Evolutionary conservation across 2,888 invertebrate species (phyloP), one percentile per base, ranked within the genome.

Genomic region (Prenolepis imparis): DNA sequence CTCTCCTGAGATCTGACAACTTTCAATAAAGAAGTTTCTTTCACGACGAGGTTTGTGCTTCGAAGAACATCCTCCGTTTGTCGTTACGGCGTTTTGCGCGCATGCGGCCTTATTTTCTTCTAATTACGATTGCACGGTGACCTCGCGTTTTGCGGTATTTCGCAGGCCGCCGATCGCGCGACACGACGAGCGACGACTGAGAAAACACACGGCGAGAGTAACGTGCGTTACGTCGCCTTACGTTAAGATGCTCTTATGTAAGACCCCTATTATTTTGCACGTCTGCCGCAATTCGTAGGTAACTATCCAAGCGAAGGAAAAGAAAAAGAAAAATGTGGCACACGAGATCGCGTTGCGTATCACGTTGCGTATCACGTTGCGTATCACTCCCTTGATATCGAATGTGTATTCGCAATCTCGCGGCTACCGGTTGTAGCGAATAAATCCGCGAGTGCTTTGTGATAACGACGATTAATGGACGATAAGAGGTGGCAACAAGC

Each of bases 241-340:
- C 61, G 80, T 73, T 75, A 68, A 52, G n/a, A 63, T 28, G 85
- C 67, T 81, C 83, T 93, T 93, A 93, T 90, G 89, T 93, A 93
- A 93, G 88, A 36, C 48, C 82, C 84, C 90, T 91, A 92, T 93
- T 92, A 93, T 93, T 93, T 93, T 91, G 88, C 89, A 72, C 89
- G 90, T 89, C 88, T 90, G 90, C 91, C 90, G 90, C 90, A 90
- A 90, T 87, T 89, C 72, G 87, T 83, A 86, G 89, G 90, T 89
- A 90, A 88, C 85, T 44, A 87, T 70, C 88, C 83, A 75, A 83
- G 87, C 86, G 87, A 36, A 18, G 64, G 15, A 32, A 39, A 75
- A 64, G 86, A 36, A 18, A 57, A 36, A 32, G 48, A 75, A 68
- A 70, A 28, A 63, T 52, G n/a, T 55, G 57, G 61, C 59, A 74